phyloP scores from a whole-genome alignment of 2,888 invertebrate genomes.

The Pocota personata region DNA sequence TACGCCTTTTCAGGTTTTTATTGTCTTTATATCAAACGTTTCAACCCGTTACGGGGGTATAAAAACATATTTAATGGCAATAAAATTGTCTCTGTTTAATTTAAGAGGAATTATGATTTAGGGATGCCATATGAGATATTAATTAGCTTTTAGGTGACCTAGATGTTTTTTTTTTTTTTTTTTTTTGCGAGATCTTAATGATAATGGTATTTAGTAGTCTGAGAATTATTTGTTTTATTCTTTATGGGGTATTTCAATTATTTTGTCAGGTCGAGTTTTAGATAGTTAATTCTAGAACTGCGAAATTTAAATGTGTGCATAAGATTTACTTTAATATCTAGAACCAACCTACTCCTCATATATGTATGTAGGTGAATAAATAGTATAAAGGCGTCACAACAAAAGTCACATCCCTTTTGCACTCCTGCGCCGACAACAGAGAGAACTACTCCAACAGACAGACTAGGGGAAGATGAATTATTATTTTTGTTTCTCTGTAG shows the following conservation, averaged over 20 bases:
- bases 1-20: neutral
- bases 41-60: slow-evolving; percentile 8
- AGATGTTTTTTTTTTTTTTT: neutral
- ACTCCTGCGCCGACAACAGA: no score
- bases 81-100: slow-evolving; percentile 13
- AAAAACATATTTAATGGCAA: slow-evolving; percentile 26
- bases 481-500: neutral
- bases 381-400: no score
- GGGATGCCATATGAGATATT: slow-evolving; percentile 29
- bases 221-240: neutral
- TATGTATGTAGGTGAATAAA: no score
- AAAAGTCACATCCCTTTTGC: neutral
- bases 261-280: neutral
- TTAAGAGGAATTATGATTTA: slow-evolving; percentile 14
- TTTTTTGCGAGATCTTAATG: slow-evolving; percentile 11
- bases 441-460: no score
- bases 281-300: no score
- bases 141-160: slow-evolving; percentile 25
- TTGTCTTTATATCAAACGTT: slow-evolving; percentile 19
- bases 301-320: no score
- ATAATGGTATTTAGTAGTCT: neutral
- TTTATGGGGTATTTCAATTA: neutral
- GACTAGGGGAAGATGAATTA: neutral
- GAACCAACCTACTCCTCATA: no score
- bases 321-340: no score